Base-by-base conservation (phyloP, 2,113 vertebrate genomes). In the Neomonachus schauinslandi region DNA sequence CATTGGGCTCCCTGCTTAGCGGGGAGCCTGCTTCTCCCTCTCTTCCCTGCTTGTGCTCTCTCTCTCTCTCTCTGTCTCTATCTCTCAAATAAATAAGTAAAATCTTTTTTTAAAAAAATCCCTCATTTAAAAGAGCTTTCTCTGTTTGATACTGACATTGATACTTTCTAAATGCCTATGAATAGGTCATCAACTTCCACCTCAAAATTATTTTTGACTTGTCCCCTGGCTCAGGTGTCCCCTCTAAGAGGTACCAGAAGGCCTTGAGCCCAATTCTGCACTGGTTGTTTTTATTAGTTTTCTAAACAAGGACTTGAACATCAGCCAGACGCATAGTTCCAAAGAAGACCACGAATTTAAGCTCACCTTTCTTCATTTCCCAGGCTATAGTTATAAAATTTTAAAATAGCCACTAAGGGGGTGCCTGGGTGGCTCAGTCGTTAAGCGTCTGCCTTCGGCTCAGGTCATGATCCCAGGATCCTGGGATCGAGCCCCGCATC, bases 101-200 rank as follows among this genome's bases (percentile, higher is more conserved):
- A 65, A 65, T 33, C 61, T 63, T 53, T 53, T 63, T 46, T 46
- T 6, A 46, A 46, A 46, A 63, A 63, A 92, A 77, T n/a, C 3
- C 21, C 14, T 92, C 57, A 81, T 84, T 86, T 96, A 94, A 76
- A 97, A 82, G 72, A 31, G 19, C 11, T 96, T 79, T 84, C 46
- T 59, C 24, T 88, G 18, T 79, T 86, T 92, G n/a, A 90, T 53
- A 67, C 33, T 77, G 22, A 72, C 24, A 53, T 15, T 49, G 28
- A 89, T 67, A 55, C 24, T 90, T 93, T 94, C 83, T 49, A 89
- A 96, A 74, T 83, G 16, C 26, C 53, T 51, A 13, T 74, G 16
- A 57, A 26, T 36, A 61, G 11, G 67, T 93, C 82, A 89, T 49
- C 83, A 95, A 69, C n/a, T 89, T 88, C 51, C 31, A 90, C 55